Evolutionary conservation across 2,113 vertebrate genomes (phyloP), one percentile per base, ranked within the genome.

Genomic region (Merops nubicus): DNA sequence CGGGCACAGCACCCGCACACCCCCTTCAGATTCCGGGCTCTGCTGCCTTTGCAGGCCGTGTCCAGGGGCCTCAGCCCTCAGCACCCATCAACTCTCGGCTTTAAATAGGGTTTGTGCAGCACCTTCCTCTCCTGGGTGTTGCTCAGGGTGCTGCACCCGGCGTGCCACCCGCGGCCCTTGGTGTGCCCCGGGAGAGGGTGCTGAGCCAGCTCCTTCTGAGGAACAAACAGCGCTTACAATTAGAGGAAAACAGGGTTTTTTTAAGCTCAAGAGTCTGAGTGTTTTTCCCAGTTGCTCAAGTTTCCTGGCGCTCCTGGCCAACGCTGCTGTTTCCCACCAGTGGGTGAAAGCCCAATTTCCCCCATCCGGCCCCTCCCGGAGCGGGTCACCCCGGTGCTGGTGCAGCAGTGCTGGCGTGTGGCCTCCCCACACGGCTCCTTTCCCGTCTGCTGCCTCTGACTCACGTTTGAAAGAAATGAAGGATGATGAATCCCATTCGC

Each of bases 391-490:
- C 34, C 33, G 1, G 42, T 19, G 47, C 47, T 2, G 4, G 25
- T 17, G 34, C 1, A 8, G 47, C 28, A 51, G 31, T 1, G 3
- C 67, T 47, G 22, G 45, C 12, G 18, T 19, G 17, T 6, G 21
- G 4, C 64, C 48, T 42, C 43, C 18, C 33, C 0, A 0, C 3
- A 2, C 1, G 3, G 60, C 64, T 68, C 31, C 89, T 76, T 95
- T 96, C 91, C 95, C 9, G 2, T 53, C 89, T 79, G 62, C 85
- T 62, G 69, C 78, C 33, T 85, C 89, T 91, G 89, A 94, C 76
- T 97, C 91, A 91, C 2, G 0, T 38, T 34, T 47, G 26, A 31
- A 51, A 67, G 86, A 38, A 28, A 76, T 14, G 45, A 59, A 60
- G 0, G 29, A 38, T 11, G 82, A 78, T 43, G 60, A 76, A 83